A percentile compares a stretch with the other conserved stretches of the same genome.
These are phyloP conservation scores for Pollenia labialis DNA, from an alignment of 2,888 invertebrate genomes.

Conservation along the genomic window DNA sequence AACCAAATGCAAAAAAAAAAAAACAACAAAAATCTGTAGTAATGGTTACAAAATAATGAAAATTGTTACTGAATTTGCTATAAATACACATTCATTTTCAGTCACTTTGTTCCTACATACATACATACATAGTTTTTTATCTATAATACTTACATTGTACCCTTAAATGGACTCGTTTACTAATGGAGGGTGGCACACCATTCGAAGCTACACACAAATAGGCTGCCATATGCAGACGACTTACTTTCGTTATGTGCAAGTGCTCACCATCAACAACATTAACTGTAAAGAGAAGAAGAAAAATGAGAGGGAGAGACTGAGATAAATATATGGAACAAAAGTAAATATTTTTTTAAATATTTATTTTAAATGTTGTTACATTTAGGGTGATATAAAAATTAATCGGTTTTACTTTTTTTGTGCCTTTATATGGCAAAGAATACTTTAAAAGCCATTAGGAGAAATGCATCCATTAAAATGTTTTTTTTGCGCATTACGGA, in stretches of 20 bases:
- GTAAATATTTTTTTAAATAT: conserved; percentile 25
- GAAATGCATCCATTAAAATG: conserved; percentile 27
- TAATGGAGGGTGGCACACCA: conserved; percentile 95
- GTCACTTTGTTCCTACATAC: background rate
- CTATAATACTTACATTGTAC: conserved; percentile 90
- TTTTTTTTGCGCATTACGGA: background rate
- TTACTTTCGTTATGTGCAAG: conserved; percentile 93
- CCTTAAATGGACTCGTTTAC: conserved; percentile 92
- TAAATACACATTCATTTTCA: background rate
- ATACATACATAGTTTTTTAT: background rate
- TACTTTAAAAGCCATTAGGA: conserved; percentile 54
- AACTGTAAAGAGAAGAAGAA: conserved; percentile 85
- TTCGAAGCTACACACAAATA: conserved; percentile 97
- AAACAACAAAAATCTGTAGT: background rate
- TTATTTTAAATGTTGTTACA: conserved; percentile 56
- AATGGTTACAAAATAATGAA: conserved; percentile 43
- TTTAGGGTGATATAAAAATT: conserved; percentile 58
- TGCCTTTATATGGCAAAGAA: background rate
- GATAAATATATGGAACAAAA: conserved; percentile 10
- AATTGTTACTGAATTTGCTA: conserved; percentile 9
- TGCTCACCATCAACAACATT: conserved; percentile 95
- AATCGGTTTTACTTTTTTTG: conserved; percentile 51
- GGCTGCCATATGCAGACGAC: conserved; percentile 95
- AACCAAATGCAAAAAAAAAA: background rate
- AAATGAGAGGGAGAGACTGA: background rate